Evolutionary conservation across 2,888 invertebrate genomes (phyloP), one percentile per base, ranked within the genome.

Genomic region (Trissonchulus latispiculum): DNA sequence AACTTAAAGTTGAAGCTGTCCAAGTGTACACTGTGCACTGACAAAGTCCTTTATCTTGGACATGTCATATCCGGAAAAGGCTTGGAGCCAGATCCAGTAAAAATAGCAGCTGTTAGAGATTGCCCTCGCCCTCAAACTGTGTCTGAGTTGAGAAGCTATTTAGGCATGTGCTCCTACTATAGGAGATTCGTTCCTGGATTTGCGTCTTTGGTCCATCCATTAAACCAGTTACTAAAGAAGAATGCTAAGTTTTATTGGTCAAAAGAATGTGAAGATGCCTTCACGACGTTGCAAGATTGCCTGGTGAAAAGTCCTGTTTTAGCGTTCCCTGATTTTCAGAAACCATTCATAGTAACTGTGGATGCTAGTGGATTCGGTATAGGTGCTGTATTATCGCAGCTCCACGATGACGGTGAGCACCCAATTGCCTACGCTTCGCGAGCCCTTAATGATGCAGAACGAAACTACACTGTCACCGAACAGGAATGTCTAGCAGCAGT

Each of bases 351-450:
- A 2, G 61, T 78, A 1, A 72, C 75, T 71, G 75, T 76, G 8
- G 80, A 80, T 72, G 80, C 78, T 1, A 77, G 77, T 15, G n/a
- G 8, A 18, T 70, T 69, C 28, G 80, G 78, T 0, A 48, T 78
- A 2, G 80, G 78, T 3, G 78, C 78, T 0, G 78, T 76, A 0
- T 75, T 81, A 1, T 31, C 77, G 70, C 79, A 18, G 35, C 33
- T 33, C 29, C 75, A 75, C 15, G 75, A 75, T 15, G 72, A 76
- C n/a, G 72, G 74, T 8, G 70, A 67, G 8, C 2, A 23, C 28
- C 79, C 78, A 2, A 75, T 80, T 0, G 77, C 77, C 23, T 80
- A 77, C 72, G 74, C 75, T 1, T 78, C 77, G 48, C 70, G 76
- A 33, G 76, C 77, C 2, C 72, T 80, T 1, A 32, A 75, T 2